Evolutionary conservation across 2,888 invertebrate species (phyloP), one percentile per base, ranked within the genome.

Genomic region (Drosophila kanekoi): DNA sequence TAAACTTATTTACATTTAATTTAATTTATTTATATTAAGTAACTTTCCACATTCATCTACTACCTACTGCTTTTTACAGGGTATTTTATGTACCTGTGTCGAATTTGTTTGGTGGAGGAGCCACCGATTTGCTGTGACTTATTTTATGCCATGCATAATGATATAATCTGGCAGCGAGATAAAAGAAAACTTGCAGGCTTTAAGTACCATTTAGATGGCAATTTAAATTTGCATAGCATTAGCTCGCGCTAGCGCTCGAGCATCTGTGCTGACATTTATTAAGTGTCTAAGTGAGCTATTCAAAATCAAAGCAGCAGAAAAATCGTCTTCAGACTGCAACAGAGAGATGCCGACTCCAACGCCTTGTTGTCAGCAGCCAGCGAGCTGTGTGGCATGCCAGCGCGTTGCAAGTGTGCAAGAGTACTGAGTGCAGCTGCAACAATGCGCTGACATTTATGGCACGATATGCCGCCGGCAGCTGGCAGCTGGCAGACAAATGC

Each of bases 291-390:
- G 86, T 77, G 77, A 68, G 81, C 81, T 68, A 79, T 83, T 83
- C 81, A 81, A 72, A 86, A 83, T 86, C 87, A 83, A 74, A 77
- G 84, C 68, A 77, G 81, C 81, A 83, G 83, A 80, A 81, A 83
- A 86, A 74, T 72, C 56, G 61, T 66, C 63, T 62, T 63, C 44
- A 65, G 37, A 43, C 28, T 52, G 38, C 64, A 77, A 62, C 71
- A 18, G 35, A 20, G 35, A 20, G 33, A 41, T 37, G 20, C 45
- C 32, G 33, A 41, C 37, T 37, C 16, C 18, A 14, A 28, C 28
- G 62, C 38, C 61, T 61, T 49, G 81, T 82, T 85, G 82, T 85
- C 67, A 61, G 67, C 38, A 28, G 51, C 38, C 13, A 37, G 28
- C 8, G 8, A 45, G 37, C 23, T 38, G 71, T 45, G 48, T 40